phyloP scores from a whole-genome alignment of 2,888 invertebrate genomes.

The Tipula helvola region DNA sequence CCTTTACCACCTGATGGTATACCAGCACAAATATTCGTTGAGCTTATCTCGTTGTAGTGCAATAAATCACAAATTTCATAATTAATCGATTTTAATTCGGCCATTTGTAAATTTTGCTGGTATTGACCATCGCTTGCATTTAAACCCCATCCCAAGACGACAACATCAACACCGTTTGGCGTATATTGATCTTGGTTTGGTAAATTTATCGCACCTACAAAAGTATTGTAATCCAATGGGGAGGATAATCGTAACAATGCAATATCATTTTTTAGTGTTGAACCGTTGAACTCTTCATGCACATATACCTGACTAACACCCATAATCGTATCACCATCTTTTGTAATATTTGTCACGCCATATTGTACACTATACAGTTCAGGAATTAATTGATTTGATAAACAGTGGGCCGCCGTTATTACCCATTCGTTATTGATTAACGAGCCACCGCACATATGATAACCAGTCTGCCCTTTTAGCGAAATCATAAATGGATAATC shows the following conservation, averaged over 20 bases:
- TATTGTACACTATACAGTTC: not conserved
- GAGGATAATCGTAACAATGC: constrained; percentile 22
- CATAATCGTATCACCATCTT: not conserved
- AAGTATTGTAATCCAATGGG: constrained; percentile 18
- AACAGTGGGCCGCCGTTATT: constrained; percentile 10
- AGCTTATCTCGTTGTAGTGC: constrained; percentile 25
- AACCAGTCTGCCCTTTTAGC: not conserved
- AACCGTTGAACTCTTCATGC: constrained; percentile 25
- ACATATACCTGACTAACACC: constrained; percentile 22
- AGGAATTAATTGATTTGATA: not conserved
- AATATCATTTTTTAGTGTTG: constrained; percentile 25
- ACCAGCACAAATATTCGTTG: constrained; percentile 36
- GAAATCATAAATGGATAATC: not conserved
- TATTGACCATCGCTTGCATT: constrained; percentile 24
- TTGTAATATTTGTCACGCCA: constrained; percentile 4
- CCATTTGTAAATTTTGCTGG: constrained; percentile 30
- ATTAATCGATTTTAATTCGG: constrained; percentile 28
- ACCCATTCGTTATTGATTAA: not conserved
- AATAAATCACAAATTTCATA: constrained; percentile 30
- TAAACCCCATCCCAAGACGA: constrained; percentile 33
- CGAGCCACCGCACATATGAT: constrained; percentile 7
- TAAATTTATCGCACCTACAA: constrained; percentile 12
- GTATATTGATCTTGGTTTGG: constrained; percentile 14
- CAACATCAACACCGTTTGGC: constrained; percentile 20
- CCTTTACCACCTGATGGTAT: constrained; percentile 36